Percentiles rank a stretch among this genome's conserved stretches.
These are phyloP conservation scores for Malthinus seriepunctatus DNA, from an alignment of 2,888 invertebrate genomes.

Conservation along the genomic window DNA sequence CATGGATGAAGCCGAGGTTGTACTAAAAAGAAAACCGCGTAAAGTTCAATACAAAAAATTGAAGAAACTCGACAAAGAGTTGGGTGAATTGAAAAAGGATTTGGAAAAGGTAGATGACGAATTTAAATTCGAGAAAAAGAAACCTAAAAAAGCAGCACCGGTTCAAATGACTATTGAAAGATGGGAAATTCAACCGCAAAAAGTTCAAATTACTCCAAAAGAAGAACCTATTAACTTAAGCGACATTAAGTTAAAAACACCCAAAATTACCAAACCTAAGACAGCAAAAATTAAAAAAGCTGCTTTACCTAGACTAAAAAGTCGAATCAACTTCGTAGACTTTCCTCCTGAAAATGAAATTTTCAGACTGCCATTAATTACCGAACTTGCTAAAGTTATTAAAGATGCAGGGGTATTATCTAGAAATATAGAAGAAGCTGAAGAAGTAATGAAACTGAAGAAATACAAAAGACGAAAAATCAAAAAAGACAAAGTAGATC, in stretches of 20 bases:
- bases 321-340: conserved; percentile 64
- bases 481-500: conserved; percentile 48
- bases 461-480: conserved; percentile 51
- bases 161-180: conserved; percentile 64
- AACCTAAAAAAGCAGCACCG: conserved; percentile 47
- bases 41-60: conserved; percentile 38
- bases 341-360: conserved; percentile 50
- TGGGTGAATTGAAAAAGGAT: conserved; percentile 55
- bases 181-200: conserved; percentile 62
- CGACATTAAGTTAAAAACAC: conserved; percentile 68
- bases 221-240: conserved; percentile 62
- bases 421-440: conserved; percentile 57
- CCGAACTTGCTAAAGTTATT: conserved; percentile 39
- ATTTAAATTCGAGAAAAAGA: conserved; percentile 51
- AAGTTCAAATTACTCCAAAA: conserved; percentile 64
- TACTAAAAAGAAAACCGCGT: conserved; percentile 54
- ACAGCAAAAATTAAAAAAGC: conserved; percentile 48
- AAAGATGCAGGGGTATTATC: conserved; percentile 56
- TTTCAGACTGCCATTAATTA: conserved; percentile 45
- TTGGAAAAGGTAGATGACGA: conserved; percentile 37
- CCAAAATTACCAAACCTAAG: conserved; percentile 50
- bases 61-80: conserved; percentile 54
- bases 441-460: conserved; percentile 53
- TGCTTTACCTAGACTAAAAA: conserved; percentile 71
- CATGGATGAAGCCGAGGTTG: conserved; percentile 66